A percentile compares a stretch with the other conserved stretches of the same genome.
Conservation (phyloP, 2,797 vertebrate genomes). For the Sebastolobus altivelis region DNA sequence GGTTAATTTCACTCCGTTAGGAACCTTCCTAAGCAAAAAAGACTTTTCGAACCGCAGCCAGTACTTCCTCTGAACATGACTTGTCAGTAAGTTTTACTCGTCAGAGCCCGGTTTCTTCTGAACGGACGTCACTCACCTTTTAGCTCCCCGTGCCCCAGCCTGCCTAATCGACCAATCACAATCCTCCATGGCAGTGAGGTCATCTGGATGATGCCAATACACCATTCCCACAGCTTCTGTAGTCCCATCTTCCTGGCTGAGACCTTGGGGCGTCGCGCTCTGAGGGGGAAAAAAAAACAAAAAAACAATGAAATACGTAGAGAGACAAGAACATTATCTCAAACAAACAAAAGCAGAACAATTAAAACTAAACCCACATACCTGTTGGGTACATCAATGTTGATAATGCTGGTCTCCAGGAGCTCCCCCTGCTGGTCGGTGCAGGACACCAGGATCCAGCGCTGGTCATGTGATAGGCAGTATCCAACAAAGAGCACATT, state of each 20-base stretch:
- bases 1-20: too few species aligned
- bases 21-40: too few species aligned
- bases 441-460: conserved; percentile 97
- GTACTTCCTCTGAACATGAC: neutral
- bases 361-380: conserved; percentile 58
- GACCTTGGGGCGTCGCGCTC: conserved; percentile 92
- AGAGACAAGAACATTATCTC: neutral
- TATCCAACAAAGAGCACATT: conserved; percentile 97
- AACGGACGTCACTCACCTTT: conserved; percentile 86
- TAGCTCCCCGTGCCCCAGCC: conserved; percentile 95
- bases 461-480: conserved; percentile 97
- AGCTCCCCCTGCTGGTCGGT: conserved; percentile 97
- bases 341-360: neutral
- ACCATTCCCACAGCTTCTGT: conserved; percentile 99
- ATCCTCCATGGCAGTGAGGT: conserved; percentile 98
- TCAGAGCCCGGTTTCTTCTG: neutral
- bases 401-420: conserved; percentile 94
- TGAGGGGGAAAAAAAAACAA: conserved; percentile 56
- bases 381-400: conserved; percentile 97
- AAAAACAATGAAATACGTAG: neutral
- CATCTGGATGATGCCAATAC: conserved; percentile 96
- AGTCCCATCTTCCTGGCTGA: conserved; percentile 95
- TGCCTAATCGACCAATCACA: conserved; percentile 95
- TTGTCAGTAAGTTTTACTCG: neutral
- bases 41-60: too few species aligned